Percentiles rank a stretch among this genome's conserved stretches.
These are phyloP conservation scores for Anastrepha ludens DNA, from an alignment of 1,140 invertebrate genomes.

Conservation along the genomic window DNA sequence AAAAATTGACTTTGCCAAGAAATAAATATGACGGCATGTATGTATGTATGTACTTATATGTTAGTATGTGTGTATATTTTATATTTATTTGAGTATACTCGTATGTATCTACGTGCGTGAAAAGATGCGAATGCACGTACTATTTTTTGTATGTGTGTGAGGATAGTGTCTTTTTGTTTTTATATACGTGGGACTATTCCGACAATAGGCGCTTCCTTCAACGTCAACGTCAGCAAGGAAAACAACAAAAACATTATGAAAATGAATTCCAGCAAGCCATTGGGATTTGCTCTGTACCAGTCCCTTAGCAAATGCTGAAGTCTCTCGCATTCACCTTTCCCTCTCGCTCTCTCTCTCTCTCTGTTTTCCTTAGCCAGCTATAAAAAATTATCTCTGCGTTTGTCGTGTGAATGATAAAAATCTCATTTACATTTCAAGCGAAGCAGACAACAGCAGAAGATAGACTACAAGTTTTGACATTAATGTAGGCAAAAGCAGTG, in stretches of 20 bases:
- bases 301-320: neutral
- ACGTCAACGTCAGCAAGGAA: neutral
- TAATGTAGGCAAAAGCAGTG: neutral
- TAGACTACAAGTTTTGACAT: slow-evolving; percentile 11
- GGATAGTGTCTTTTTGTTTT: neutral
- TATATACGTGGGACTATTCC: neutral
- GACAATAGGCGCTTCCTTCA: slow-evolving; percentile 2
- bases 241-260: neutral
- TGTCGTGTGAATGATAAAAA: slow-evolving; percentile 56
- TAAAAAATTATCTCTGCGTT: slow-evolving; percentile 47
- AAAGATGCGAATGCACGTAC: neutral
- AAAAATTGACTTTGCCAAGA: neutral
- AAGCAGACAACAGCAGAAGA: neutral
- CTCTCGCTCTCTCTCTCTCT: no score
- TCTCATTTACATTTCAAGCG: slow-evolving; percentile 56
- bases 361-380: neutral
- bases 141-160: no score
- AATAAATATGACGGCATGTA: neutral
- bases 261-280: neutral
- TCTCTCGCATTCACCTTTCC: neutral
- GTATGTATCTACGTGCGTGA: neutral
- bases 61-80: neutral
- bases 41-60: neutral
- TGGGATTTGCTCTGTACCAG: neutral
- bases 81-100: no score